Evolutionary conservation across 2,797 vertebrate genomes (phyloP).

Genomic region (Bradypus variegatus): DNA sequence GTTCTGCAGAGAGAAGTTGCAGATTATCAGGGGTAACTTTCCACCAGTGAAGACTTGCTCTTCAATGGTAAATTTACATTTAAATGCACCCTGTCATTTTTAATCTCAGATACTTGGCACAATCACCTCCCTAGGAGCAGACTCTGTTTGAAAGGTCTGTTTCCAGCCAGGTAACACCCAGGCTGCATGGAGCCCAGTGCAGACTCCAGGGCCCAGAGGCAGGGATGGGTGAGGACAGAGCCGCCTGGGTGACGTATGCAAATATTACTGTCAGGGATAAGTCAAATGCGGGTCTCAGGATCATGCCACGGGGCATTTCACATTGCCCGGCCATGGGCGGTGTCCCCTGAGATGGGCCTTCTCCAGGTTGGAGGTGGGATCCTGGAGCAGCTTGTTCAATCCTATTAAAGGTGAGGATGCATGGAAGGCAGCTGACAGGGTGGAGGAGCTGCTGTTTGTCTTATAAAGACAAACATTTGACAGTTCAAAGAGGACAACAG

Average conservation of each 20-base stretch:
- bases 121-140: neutral
- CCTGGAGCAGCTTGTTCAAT: neutral
- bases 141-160: neutral
- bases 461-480: neutral
- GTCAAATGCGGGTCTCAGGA: neutral
- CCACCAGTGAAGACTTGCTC: constrained; percentile 18
- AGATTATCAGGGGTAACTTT: neutral
- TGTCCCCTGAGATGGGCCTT: constrained; percentile 29
- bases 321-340: neutral
- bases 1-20: neutral
- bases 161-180: neutral
- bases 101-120: constrained; percentile 7
- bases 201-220: constrained; percentile 8
- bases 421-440: constrained; percentile 7
- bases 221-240: neutral
- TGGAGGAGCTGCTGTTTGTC: neutral
- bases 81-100: constrained; percentile 42
- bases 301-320: constrained; percentile 40
- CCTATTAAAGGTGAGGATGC: constrained; percentile 9
- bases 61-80: constrained; percentile 3
- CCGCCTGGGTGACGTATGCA: neutral
- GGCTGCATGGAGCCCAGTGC: neutral
- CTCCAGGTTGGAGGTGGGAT: constrained; percentile 3
- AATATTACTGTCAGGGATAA: constrained; percentile 7
- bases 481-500: constrained; percentile 15